Evolutionary conservation across 2,888 invertebrate species (phyloP).

Genomic region (Ophion costatus): DNA sequence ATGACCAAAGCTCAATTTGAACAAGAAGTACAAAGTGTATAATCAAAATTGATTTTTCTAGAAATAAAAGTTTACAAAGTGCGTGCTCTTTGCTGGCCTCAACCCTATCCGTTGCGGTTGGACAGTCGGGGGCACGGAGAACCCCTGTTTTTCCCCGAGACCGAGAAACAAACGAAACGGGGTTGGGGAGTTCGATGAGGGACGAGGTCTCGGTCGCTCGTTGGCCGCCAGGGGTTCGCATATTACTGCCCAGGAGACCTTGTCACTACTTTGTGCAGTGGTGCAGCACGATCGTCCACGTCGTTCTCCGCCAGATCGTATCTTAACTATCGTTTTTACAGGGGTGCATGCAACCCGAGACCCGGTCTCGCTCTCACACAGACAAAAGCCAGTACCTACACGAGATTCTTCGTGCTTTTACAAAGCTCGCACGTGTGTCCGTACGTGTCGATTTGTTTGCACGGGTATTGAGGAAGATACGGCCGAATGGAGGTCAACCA

Average conservation of each 20-base stretch:
- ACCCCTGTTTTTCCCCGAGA: neutral
- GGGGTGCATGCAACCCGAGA: conserved; percentile 74
- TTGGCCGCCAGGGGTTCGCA: conserved; percentile 52
- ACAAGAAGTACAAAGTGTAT: too few relatives aligned
- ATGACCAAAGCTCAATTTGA: too few relatives aligned
- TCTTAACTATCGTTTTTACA: conserved; percentile 76
- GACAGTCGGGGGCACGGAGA: neutral
- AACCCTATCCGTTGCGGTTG: neutral
- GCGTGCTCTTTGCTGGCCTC: too few relatives aligned
- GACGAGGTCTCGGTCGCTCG: conserved; percentile 72
- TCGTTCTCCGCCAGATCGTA: conserved; percentile 70
- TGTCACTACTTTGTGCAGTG: conserved; percentile 72
- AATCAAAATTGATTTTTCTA: too few relatives aligned
- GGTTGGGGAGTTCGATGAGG: conserved; percentile 48
- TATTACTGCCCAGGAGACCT: conserved; percentile 71
- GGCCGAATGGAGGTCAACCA: conserved; percentile 13
- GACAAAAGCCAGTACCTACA: conserved; percentile 21
- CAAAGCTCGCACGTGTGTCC: conserved; percentile 1
- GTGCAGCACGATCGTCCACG: conserved; percentile 47
- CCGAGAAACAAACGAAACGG: conserved; percentile 6
- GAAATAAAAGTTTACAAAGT: too few relatives aligned
- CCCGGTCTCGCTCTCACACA: conserved; percentile 20
- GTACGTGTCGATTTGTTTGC: conserved; percentile 8
- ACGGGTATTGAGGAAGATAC: neutral
- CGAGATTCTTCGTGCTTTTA: conserved; percentile 57